Base-by-base conservation (phyloP, 1,140 invertebrate species). In the Cylas formicarius region DNA sequence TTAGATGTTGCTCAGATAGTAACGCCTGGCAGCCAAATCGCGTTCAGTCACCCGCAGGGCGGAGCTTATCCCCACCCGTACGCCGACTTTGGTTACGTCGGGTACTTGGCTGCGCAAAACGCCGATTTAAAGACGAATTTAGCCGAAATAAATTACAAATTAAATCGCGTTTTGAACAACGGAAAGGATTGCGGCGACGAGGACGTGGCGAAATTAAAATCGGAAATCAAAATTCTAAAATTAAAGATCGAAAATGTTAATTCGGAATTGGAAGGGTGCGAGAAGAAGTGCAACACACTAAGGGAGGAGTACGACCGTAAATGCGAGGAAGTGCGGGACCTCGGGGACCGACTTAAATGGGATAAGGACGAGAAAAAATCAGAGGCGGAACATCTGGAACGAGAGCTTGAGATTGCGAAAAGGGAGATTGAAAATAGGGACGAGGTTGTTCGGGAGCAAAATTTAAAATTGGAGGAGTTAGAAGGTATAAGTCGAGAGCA, bases 241-340 rank as follows among this genome's bases (percentile, higher is more conserved):
- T 42, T 48, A 23, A 48, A 41, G 31, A 48, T 48, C 23, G 46
- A 48, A 22, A 48, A 48, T 42, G 21, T 48, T 9, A 5, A 22
- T 20, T 11, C 16, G 17, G 46, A 48, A 2, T 48, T 42, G 24
- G n/a, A 36, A 7, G 22, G 13, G 10, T 14, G 6, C 4, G 24
- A 17, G 0, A 26, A 36, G 21, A 8, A 8, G 9, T 28, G 18
- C 7, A 5, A 34, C 11, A 19, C 29, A 6, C 13, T 36, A 14
- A 27, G 23, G 14, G 29, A 16, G n/a, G 31, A 22, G 16, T 42
- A 36, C 37, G 31, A 42, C 1, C 18, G 43, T 7, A 42, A 41
- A 29, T 42, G 31, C 17, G 3, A 36, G 14, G 28, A 48, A 29
- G 14, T 48, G 8, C 13, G 4, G n/a, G n/a, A n/a, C n/a, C n/a